Base-by-base conservation (phyloP, 2,888 invertebrate genomes). In the Plusia festucae region DNA sequence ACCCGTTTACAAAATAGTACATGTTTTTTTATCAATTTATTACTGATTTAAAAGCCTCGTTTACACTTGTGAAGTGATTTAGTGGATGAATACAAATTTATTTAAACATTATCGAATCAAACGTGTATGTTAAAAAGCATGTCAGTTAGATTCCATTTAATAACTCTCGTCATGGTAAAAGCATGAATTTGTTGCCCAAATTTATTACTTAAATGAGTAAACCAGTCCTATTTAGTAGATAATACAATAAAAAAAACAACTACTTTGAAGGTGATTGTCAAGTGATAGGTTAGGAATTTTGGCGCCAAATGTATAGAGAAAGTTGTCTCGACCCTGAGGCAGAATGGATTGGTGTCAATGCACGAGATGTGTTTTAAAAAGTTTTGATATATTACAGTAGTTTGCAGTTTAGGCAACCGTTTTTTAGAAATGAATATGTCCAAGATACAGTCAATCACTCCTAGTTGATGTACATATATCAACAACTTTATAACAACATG, bases 291-390 rank as follows among this genome's bases (percentile, higher is more conserved):
- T 86, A 88, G 86, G 91, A 91, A 90, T 93, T 93, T 93, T 91
- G 92, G 93, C 93, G 93, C 93, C 93, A 88, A 88, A 85, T 70
- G 68, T 78, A 78, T 70, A 76, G 92, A 87, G 93, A 93, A 93
- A 93, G 93, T 76, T 76, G 85, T 83, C 83, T 85, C 71, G 73
- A 55, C 85, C 91, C 87, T 70, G 79, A 65, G 89, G 91, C 91
- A 78, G 76, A 84, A 82, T 70, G 73, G 73, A 88, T 88, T 81
- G 82, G 85, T 89, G 89, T 87, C 88, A 86, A 81, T 86, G 86
- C 74, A 78, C 81, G 78, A 75, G 74, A 83, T 76, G 79, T 76
- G 80, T 34, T 55, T 59, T 79, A 78, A 78, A 73, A 74, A 67
- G 73, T 70, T 69, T 61, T 59, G 67, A 58, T 62, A 60, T 60